phyloP scores from a whole-genome alignment of 2,113 vertebrate genomes.

The Burhinus bistriatus region DNA sequence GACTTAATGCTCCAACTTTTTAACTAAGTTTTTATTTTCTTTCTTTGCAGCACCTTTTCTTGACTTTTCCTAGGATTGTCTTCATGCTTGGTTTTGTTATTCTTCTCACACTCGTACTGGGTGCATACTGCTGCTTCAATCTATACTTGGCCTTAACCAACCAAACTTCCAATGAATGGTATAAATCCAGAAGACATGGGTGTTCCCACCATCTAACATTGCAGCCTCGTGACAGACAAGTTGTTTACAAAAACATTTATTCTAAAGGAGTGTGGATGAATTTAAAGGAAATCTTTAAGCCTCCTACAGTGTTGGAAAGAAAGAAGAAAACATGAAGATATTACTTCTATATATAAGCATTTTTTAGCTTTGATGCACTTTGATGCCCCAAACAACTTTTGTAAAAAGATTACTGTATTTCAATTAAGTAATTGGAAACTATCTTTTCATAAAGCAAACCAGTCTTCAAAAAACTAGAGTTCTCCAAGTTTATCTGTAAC shows the following conservation, averaged over 20 bases:
- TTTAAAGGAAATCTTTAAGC: slow-evolving; percentile 84
- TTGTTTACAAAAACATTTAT: slow-evolving; percentile 73
- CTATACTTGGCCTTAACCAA: slow-evolving; percentile 85
- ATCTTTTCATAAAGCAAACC: not conserved
- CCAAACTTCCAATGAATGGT: slow-evolving; percentile 93
- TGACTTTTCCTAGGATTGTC: slow-evolving; percentile 90
- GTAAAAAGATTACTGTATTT: not conserved
- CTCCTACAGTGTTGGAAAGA: slow-evolving; percentile 13
- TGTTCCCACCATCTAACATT: not conserved
- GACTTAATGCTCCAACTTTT: not conserved
- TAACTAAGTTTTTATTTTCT: not conserved
- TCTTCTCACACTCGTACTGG: slow-evolving; percentile 83
- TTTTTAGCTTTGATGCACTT: not conserved
- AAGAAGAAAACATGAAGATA: slow-evolving; percentile 62
- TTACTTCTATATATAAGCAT: accelerated
- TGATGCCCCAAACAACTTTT: not conserved
- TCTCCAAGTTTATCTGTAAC: no score
- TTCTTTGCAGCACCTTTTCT: slow-evolving; percentile 85
- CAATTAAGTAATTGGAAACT: not conserved
- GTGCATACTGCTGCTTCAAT: slow-evolving; percentile 83
- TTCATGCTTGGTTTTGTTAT: slow-evolving; percentile 91
- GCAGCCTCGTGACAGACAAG: slow-evolving; percentile 12
- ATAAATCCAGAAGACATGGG: slow-evolving; percentile 66
- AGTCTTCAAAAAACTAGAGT: not conserved
- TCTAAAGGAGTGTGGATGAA: slow-evolving; percentile 81